Conservation (phyloP, 2,797 vertebrate species). For the Limnodromus scolopaceus region DNA sequence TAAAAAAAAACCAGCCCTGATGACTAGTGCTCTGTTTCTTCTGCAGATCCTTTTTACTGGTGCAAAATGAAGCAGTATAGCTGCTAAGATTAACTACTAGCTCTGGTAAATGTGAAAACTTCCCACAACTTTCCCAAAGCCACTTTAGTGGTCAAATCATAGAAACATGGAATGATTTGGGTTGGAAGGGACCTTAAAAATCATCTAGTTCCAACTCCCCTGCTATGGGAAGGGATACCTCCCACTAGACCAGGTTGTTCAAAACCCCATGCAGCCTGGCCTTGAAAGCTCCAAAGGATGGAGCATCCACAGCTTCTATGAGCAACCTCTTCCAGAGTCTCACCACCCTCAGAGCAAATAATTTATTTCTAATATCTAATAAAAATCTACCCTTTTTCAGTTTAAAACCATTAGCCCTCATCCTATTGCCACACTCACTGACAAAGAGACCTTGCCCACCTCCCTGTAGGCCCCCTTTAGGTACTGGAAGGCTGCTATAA, state of each 20-base stretch:
- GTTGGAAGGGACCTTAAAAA: neutral
- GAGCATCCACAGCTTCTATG: neutral
- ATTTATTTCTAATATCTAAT: neutral
- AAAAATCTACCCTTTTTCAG: neutral
- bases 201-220: neutral
- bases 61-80: neutral
- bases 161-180: neutral
- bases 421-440: neutral
- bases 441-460: neutral
- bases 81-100: neutral
- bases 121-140: neutral
- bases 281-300: neutral
- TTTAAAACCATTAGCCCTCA: neutral
- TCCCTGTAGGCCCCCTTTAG: neutral
- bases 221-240: neutral
- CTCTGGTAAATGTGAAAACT: neutral
- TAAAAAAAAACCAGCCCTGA: neutral
- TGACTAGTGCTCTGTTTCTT: neutral
- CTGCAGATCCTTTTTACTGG: neutral
- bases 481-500: neutral
- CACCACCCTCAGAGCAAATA: neutral
- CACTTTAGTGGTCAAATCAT: neutral
- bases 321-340: neutral
- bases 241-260: neutral
- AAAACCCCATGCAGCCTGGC: neutral